phyloP scores from a whole-genome alignment of 2,797 vertebrate genomes.

The Bufotes viridis region DNA sequence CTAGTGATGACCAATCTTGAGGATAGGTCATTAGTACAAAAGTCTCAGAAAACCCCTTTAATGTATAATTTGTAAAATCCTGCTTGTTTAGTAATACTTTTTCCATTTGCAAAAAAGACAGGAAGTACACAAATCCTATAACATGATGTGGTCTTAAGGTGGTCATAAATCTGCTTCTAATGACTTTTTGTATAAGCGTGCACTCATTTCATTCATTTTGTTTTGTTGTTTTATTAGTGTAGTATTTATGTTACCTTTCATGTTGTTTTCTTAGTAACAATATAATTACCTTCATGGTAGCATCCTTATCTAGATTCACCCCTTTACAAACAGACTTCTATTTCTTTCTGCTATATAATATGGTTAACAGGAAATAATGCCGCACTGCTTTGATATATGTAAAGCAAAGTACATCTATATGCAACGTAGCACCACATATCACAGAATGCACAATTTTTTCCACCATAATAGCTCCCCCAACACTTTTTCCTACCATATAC shows the following conservation, averaged over 20 bases:
- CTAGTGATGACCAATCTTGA: too few species aligned
- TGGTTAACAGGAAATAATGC: not conserved
- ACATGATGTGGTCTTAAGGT: not conserved
- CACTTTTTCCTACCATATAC: too few species aligned
- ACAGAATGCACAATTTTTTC: not conserved
- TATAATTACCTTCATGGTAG: not conserved
- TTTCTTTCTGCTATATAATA: not conserved
- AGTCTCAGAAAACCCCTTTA: too few species aligned
- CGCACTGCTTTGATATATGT: not conserved
- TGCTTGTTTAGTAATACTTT: not conserved
- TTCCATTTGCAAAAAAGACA: not conserved
- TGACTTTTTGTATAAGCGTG: not conserved
- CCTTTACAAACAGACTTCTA: not conserved
- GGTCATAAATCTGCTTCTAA: not conserved
- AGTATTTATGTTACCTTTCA: slow-evolving; percentile 12
- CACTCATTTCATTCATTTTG: not conserved
- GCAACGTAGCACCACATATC: not conserved
- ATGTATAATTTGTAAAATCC: not conserved
- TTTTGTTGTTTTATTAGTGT: not conserved
- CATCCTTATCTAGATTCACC: not conserved
- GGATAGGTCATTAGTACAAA: too few species aligned
- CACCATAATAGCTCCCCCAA: too few species aligned
- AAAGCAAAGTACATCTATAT: not conserved
- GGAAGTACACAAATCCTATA: not conserved
- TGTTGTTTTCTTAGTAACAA: slow-evolving; percentile 9